Percentiles rank a stretch among this genome's conserved stretches.
phyloP scores from a whole-genome alignment of 2,888 invertebrate genomes.

The Amblyteles armatorius region DNA sequence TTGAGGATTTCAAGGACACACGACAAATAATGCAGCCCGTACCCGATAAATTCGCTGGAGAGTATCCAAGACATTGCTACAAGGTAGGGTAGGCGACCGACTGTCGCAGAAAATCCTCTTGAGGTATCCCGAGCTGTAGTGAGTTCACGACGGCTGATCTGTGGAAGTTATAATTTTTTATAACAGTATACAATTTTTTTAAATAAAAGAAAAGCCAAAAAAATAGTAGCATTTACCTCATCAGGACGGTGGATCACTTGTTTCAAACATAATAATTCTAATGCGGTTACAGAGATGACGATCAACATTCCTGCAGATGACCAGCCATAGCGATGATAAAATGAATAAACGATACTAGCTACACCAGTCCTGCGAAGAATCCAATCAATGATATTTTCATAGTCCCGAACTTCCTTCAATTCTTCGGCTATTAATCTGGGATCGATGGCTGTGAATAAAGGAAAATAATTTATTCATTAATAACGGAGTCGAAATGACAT shows the following conservation, averaged over 20 bases:
- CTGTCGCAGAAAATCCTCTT: not conserved
- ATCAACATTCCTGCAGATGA: slow-evolving; percentile 67
- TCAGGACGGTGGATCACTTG: slow-evolving; percentile 22
- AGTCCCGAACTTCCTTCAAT: slow-evolving; percentile 57
- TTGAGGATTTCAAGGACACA: not conserved
- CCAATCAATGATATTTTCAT: slow-evolving; percentile 61
- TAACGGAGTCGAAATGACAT: not conserved
- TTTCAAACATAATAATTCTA: slow-evolving; percentile 61
- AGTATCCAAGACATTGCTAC: slow-evolving; percentile 71
- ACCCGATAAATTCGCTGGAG: slow-evolving; percentile 72
- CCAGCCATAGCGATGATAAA: slow-evolving; percentile 69
- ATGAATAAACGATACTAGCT: slow-evolving; percentile 69
- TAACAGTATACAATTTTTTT: not conserved
- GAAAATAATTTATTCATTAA: slow-evolving; percentile 1
- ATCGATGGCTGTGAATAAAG: slow-evolving; percentile 71
- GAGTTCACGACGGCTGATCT: slow-evolving; percentile 3
- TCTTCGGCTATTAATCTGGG: slow-evolving; percentile 72
- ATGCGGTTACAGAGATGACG: slow-evolving; percentile 54
- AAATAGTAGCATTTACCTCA: slow-evolving; percentile 36
- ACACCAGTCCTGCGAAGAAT: slow-evolving; percentile 66
- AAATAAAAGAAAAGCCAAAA: not conserved
- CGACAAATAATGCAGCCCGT: slow-evolving; percentile 17
- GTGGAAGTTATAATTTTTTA: not conserved
- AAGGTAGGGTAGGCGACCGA: slow-evolving; percentile 33
- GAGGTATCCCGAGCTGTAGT: not conserved